phyloP scores from a whole-genome alignment of 2,797 vertebrate species.

The Microctenopoma stevenorrisi region DNA sequence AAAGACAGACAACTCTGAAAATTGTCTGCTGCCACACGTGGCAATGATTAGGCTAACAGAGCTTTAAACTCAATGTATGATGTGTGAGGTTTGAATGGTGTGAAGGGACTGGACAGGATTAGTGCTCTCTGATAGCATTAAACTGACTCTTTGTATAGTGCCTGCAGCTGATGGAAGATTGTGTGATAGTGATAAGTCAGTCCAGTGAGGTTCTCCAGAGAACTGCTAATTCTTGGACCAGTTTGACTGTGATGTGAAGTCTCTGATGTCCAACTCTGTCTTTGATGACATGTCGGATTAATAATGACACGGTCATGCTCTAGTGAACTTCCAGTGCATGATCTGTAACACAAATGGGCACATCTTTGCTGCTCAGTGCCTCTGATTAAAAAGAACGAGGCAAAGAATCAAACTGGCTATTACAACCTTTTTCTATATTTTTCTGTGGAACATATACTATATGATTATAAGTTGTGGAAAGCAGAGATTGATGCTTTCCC shows the following conservation, averaged over 20 bases:
- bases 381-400: conserved; percentile 17
- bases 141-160: conserved; percentile 45
- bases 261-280: conserved; percentile 50
- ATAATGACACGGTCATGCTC: conserved; percentile 53
- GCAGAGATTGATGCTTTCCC: not conserved
- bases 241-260: conserved; percentile 47
- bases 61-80: conserved; percentile 54
- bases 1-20: conserved; percentile 59
- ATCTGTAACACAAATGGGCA: conserved; percentile 47
- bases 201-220: conserved; percentile 35
- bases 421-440: conserved; percentile 4
- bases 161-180: conserved; percentile 35
- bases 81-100: conserved; percentile 33
- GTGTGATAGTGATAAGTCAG: conserved; percentile 16
- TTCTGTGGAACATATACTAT: not conserved
- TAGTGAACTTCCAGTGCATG: conserved; percentile 43
- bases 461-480: not conserved
- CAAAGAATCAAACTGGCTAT: conserved; percentile 8
- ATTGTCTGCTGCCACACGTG: conserved; percentile 61
- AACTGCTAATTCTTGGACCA: conserved; percentile 43
- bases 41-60: conserved; percentile 62
- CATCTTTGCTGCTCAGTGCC: conserved; percentile 30
- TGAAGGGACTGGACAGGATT: conserved; percentile 33
- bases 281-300: conserved; percentile 65
- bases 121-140: conserved; percentile 27